Conservation (phyloP, 1,140 invertebrate species). For the Pentalonia nigronervosa region DNA sequence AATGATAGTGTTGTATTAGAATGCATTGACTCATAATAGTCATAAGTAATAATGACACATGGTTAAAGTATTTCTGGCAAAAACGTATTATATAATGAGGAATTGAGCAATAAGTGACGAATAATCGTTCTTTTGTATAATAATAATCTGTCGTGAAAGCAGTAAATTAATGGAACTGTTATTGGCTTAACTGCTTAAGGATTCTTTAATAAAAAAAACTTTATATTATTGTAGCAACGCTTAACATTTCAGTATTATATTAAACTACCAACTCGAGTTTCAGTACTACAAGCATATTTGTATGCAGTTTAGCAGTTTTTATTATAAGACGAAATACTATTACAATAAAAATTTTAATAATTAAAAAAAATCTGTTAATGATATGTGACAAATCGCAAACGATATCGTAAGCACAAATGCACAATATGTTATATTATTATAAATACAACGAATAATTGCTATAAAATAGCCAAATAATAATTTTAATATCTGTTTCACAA, state of each 20-base stretch:
- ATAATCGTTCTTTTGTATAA: conserved; percentile 29
- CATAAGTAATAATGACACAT: background rate
- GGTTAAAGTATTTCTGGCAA: background rate
- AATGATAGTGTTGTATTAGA: background rate
- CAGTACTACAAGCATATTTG: background rate
- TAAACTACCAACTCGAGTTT: background rate
- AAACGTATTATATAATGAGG: background rate
- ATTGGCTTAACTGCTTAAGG: background rate
- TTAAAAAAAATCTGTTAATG: background rate
- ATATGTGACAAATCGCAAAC: background rate
- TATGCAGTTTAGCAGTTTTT: background rate
- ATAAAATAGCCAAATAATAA: background rate
- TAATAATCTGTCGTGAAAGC: background rate
- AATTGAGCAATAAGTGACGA: background rate
- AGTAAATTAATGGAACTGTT: background rate
- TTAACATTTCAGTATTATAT: background rate
- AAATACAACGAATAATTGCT: background rate
- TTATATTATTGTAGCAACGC: background rate
- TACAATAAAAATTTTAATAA: background rate
- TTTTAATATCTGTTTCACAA: background rate
- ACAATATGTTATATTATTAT: background rate
- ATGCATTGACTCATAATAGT: background rate
- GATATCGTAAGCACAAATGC: background rate
- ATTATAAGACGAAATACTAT: background rate
- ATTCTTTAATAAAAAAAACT: background rate